Evolutionary conservation across 1,140 invertebrate genomes (phyloP), one percentile per base, ranked within the genome.

Genomic region (Mizuhopecten yessoensis): DNA sequence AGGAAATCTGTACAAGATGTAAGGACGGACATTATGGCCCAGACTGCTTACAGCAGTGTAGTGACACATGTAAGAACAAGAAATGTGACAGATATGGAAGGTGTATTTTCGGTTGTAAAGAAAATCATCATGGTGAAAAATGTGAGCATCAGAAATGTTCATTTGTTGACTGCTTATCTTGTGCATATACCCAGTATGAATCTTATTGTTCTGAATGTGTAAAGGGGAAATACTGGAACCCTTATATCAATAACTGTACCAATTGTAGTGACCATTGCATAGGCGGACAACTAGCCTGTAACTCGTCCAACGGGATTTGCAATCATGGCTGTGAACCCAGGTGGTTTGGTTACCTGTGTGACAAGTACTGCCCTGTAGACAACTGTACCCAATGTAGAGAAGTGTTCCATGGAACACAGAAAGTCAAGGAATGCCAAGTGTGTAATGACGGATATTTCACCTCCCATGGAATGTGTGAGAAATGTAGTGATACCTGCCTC

Each of bases 311-410:
- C 57, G 90, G 90, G 29, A 36, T 45, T 0, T 90, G 90, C 33
- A 34, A 34, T 0, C 23, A 88, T 10, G 90, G 90, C 34, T 90
- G 90, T 86, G 23, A 90, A 23, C 15, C 20, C 20, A 87, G 90
- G 17, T 90, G 86, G 75, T 90, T 90, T 88, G 90, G 90, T n/a
- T 10, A 34, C n/a, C 49, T 57, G 23, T 90, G 90, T 88, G 87
- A 90, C 87, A 88, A 88, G 86, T 39, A 10, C n/a, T 90, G 90
- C 39, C 34, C 87, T 5, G 49, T 90, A 57, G 13, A 34, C 23
- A 42, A 90, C 45, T 90, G 90, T 36, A 75, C 34, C 1, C 29
- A 75, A 9, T 90, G 90, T 34, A 34, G 34, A 34, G 90, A 90
- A 57, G 34, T 34, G n/a, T 29, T 57, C 33, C 39, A 34, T 75